Percentiles rank a stretch among this genome's conserved stretches.
Evolutionary conservation across 2,113 vertebrate species (phyloP).

Genomic region (Cyphomyrus discorhynchus): DNA sequence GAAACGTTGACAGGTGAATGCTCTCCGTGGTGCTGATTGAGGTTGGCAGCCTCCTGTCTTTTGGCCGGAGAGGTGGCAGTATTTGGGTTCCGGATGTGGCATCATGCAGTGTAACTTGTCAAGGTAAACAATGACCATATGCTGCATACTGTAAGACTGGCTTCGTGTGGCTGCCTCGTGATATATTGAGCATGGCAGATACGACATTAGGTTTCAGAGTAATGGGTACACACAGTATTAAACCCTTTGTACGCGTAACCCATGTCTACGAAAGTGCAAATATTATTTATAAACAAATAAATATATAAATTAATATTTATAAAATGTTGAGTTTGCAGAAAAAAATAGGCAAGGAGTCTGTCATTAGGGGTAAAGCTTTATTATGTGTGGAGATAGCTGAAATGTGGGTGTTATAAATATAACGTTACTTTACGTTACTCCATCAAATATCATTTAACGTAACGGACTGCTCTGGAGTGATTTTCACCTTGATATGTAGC

Average conservation of each 20-base stretch:
- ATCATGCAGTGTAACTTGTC: not conserved
- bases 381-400: not conserved
- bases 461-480: not conserved
- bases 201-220: not conserved
- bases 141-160: not conserved
- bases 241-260: not conserved
- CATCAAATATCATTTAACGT: not conserved
- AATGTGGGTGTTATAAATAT: not conserved
- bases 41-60: not conserved
- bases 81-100: not conserved
- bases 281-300: not conserved
- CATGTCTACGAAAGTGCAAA: not conserved
- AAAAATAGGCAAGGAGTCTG: not conserved
- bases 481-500: not conserved
- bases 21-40: not conserved
- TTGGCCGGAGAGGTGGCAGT: not conserved
- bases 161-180: not conserved
- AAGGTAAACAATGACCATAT: conserved; percentile 1
- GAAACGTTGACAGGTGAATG: not conserved
- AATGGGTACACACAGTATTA: not conserved
- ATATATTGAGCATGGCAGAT: not conserved
- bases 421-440: not conserved
- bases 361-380: not conserved
- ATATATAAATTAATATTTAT: too few species aligned
- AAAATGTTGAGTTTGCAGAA: not conserved